Percentiles rank a stretch among this genome's conserved stretches.
These are phyloP conservation scores for Bilobella aurantiaca DNA, from an alignment of 1,140 invertebrate species.

Conservation along the genomic window DNA sequence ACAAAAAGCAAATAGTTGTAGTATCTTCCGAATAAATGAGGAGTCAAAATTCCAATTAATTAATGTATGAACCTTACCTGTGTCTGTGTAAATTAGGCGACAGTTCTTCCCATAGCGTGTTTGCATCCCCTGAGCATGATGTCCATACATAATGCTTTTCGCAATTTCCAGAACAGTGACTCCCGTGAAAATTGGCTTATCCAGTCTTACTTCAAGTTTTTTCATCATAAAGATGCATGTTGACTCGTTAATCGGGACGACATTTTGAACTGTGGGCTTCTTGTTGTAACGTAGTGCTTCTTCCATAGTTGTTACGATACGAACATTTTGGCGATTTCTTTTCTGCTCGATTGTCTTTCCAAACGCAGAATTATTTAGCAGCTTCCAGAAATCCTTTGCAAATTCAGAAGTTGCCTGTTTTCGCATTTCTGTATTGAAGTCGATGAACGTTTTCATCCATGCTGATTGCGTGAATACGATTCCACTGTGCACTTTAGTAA, in stretches of 20 bases:
- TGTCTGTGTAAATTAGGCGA: conserved; percentile 40
- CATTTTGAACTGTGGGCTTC: too few species aligned
- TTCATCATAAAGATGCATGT: conserved; percentile 38
- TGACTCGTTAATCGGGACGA: conserved; percentile 39
- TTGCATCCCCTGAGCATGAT: conserved; percentile 12
- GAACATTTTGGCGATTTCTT: background rate
- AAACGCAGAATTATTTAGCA: conserved; percentile 42
- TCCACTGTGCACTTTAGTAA: conserved; percentile 15
- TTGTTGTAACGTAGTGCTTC: conserved; percentile 30
- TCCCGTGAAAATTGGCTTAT: conserved; percentile 42
- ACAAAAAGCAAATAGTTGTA: too few species aligned
- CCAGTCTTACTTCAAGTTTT: conserved; percentile 36
- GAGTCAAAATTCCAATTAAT: too few species aligned
- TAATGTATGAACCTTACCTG: too few species aligned
- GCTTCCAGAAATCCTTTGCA: conserved; percentile 44
- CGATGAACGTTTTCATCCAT: too few species aligned
- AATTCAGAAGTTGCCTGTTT: too few species aligned
- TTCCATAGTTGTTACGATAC: background rate
- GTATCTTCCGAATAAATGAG: too few species aligned
- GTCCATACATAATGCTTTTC: conserved; percentile 39
- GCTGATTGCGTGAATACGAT: too few species aligned
- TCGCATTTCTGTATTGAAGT: too few species aligned
- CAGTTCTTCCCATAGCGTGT: conserved; percentile 27
- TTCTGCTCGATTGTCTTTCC: conserved; percentile 39
- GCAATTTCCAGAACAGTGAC: conserved; percentile 40